phyloP scores from a whole-genome alignment of 2,113 vertebrate genomes.

The Emberiza fucata region DNA sequence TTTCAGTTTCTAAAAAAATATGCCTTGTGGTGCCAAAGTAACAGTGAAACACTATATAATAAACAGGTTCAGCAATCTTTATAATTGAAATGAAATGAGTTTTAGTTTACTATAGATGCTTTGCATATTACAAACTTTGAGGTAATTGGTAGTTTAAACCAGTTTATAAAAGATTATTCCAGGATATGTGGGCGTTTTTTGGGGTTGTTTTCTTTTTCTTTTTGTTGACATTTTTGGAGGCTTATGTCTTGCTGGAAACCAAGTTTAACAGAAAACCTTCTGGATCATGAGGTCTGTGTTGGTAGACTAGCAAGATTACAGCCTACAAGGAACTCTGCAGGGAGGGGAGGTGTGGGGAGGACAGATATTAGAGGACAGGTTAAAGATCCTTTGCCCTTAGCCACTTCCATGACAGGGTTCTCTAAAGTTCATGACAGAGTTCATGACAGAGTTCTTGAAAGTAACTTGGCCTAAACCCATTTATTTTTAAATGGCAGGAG shows the following conservation, averaged over 20 bases:
- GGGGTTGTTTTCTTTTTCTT: fast-evolving
- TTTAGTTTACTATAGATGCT: not conserved
- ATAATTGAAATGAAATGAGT: not conserved
- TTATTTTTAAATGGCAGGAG: not conserved
- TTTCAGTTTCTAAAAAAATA: not conserved
- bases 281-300: not conserved
- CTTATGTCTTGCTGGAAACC: not conserved
- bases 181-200: not conserved
- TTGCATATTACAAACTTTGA: not conserved
- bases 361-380: not conserved
- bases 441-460: not conserved
- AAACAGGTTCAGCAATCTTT: not conserved
- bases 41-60: not conserved
- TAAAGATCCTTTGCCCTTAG: not conserved
- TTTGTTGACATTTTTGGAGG: not conserved
- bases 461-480: not conserved
- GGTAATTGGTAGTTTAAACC: not conserved
- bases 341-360: not conserved
- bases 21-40: not conserved
- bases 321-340: not conserved
- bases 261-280: constrained; percentile 8
- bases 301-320: not conserved
- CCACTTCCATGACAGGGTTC: not conserved
- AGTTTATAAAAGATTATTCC: not conserved
- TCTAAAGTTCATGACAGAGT: not conserved